Evolutionary conservation across 2,797 vertebrate species (phyloP).

Genomic region (Clamator glandarius): DNA sequence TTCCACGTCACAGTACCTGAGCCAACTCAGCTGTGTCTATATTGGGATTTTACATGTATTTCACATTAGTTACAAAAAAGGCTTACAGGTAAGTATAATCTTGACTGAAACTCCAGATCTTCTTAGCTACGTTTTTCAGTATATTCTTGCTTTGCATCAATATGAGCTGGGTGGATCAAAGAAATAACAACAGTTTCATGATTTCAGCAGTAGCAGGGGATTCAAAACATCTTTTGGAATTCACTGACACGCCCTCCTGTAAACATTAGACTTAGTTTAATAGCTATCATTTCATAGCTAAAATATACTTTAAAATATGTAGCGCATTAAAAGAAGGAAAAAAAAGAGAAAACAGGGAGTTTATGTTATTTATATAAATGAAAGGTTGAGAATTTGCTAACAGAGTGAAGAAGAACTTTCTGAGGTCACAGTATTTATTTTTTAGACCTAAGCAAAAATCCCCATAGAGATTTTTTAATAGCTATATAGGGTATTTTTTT

Average conservation of each 20-base stretch:
- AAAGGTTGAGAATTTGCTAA: neutral
- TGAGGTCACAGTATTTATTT: neutral
- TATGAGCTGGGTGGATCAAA: neutral
- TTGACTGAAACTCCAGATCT: neutral
- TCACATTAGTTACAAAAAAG: neutral
- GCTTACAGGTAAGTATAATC: neutral
- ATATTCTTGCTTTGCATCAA: neutral
- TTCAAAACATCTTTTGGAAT: neutral
- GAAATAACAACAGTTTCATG: neutral
- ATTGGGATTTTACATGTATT: neutral
- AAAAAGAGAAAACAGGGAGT: fast-evolving
- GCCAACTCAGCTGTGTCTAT: neutral
- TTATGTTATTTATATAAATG: neutral
- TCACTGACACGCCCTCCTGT: neutral
- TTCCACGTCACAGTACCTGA: neutral
- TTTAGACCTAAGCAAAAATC: neutral
- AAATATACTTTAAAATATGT: neutral
- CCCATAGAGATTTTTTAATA: neutral
- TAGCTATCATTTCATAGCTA: neutral
- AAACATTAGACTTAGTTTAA: neutral
- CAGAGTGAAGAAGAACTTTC: neutral
- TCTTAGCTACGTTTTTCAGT: neutral
- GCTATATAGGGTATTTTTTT: neutral
- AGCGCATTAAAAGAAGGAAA: neutral
- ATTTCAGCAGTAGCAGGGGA: neutral